Percentiles rank a stretch among this genome's conserved stretches.
phyloP scores from a whole-genome alignment of 2,888 invertebrate species.

The Melitaea athalia region DNA sequence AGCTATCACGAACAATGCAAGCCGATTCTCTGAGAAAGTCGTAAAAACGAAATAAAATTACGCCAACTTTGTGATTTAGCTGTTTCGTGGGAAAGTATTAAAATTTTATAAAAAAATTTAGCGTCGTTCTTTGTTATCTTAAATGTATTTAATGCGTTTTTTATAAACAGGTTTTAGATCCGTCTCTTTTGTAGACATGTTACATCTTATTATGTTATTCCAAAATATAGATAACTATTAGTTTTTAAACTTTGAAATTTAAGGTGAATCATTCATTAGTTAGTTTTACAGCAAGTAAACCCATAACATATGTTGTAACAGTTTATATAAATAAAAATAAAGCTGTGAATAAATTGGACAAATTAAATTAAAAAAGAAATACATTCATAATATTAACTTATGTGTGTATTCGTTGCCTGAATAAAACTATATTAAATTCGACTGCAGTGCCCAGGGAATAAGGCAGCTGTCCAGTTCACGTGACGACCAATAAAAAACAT shows the following conservation, averaged over 20 bases:
- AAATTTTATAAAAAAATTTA: constrained; percentile 6
- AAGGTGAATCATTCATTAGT: background rate
- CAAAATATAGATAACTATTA: too few relatives aligned
- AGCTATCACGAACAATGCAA: constrained; percentile 67
- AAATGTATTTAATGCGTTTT: background rate
- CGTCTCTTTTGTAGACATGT: background rate
- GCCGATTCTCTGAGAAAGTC: constrained; percentile 41
- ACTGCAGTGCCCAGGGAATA: constrained; percentile 20
- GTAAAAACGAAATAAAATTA: constrained; percentile 46
- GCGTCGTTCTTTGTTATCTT: background rate
- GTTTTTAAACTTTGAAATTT: too few relatives aligned
- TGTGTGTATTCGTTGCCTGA: constrained; percentile 4
- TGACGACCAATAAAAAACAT: constrained; percentile 56
- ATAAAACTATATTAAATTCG: constrained; percentile 23
- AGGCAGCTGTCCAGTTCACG: constrained; percentile 57
- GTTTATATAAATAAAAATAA: background rate
- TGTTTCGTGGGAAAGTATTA: constrained; percentile 23
- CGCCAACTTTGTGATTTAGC: constrained; percentile 31
- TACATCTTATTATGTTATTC: background rate
- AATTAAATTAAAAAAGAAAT: constrained; percentile 11
- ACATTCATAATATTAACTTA: constrained; percentile 10
- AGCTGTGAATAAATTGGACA: constrained; percentile 7
- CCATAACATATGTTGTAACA: background rate
- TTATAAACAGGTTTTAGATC: background rate
- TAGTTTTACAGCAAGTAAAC: background rate